These are phyloP conservation scores for Cyphomyrus plagiostoma DNA, from an alignment of 2,113 vertebrate species.

Conservation along the genomic window DNA sequence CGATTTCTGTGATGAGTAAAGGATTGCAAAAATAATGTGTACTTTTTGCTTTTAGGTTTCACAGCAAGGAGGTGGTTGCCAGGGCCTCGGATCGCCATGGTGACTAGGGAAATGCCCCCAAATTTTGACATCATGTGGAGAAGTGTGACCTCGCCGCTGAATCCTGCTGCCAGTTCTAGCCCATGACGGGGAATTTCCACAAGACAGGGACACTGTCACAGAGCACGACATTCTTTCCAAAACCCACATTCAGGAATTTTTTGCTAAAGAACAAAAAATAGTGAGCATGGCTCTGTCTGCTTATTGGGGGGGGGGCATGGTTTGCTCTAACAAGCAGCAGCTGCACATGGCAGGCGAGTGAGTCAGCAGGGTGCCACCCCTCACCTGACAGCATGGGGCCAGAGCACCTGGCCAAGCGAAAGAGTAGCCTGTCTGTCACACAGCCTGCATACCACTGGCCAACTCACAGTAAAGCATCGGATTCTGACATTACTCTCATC, in stretches of 20 bases:
- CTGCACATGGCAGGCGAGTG: neutral
- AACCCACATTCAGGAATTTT: neutral
- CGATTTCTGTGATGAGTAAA: too few relatives aligned
- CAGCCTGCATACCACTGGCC: neutral
- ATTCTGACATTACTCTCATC: neutral
- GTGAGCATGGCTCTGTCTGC: neutral
- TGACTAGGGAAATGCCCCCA: neutral
- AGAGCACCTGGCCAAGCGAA: neutral
- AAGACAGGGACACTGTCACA: neutral
- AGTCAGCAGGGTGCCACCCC: constrained; percentile 22
- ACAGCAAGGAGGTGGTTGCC: neutral
- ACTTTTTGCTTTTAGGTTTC: neutral
- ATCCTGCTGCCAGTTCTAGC: neutral
- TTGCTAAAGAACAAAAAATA: neutral
- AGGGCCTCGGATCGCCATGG: neutral
- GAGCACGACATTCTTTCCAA: neutral
- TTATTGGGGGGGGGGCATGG: neutral
- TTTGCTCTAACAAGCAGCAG: neutral
- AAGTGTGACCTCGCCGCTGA: neutral
- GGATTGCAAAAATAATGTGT: neutral
- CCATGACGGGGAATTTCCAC: neutral
- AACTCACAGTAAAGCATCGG: neutral
- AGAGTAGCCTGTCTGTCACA: neutral
- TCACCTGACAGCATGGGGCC: constrained; percentile 9
- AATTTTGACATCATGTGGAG: neutral